Evolutionary conservation across 1,140 invertebrate genomes (phyloP).

Genomic region (Agrypnia vestita): DNA sequence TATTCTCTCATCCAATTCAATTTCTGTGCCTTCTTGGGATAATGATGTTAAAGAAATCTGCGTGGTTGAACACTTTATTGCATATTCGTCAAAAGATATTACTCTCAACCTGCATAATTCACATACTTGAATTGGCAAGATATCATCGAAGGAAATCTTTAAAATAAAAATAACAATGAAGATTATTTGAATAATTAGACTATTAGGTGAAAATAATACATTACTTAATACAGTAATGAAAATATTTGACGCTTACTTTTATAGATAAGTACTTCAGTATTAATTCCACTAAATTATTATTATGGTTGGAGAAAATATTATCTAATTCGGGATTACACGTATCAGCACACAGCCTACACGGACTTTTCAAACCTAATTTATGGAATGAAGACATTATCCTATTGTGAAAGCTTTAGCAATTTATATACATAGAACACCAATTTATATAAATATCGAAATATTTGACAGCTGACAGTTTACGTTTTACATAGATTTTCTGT

Average conservation of each 20-base stretch:
- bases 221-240: not conserved
- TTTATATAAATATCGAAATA: too few species aligned
- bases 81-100: conserved; percentile 34
- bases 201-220: too few species aligned
- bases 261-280: conserved; percentile 36
- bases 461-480: too few species aligned
- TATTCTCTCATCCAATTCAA: not conserved
- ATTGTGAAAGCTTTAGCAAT: not conserved
- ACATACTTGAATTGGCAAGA: conserved; percentile 10
- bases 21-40: not conserved
- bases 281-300: not conserved
- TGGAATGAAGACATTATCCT: not conserved
- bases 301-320: conserved; percentile 12
- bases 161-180: not conserved
- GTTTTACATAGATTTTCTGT: too few species aligned
- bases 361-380: conserved; percentile 7
- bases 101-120: not conserved
- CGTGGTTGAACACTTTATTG: conserved; percentile 17
- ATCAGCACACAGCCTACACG: conserved; percentile 26
- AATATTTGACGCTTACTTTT: not conserved
- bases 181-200: not conserved
- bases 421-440: not conserved
- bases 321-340: conserved; percentile 1
- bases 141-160: conserved; percentile 8
- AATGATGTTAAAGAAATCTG: conserved; percentile 11